Conservation (phyloP, 2,113 vertebrate genomes). For the Chaenogobius annularis region DNA sequence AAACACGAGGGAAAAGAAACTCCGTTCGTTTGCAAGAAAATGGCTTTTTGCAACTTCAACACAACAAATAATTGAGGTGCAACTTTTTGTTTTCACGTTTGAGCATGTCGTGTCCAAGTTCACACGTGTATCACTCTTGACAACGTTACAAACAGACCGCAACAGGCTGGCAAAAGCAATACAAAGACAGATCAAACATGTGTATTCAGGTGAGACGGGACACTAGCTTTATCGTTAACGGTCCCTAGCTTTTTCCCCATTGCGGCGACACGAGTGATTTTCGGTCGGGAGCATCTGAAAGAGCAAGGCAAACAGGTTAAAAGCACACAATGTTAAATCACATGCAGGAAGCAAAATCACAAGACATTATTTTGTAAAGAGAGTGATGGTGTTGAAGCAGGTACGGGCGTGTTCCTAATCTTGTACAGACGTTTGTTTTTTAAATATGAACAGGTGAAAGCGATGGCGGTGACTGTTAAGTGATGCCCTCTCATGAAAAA, state of each 20-base stretch:
- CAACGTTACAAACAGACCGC: slow-evolving; percentile 37
- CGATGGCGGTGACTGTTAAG: not conserved
- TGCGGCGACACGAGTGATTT: slow-evolving; percentile 74
- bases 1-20: slow-evolving; percentile 7
- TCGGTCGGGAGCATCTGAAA: slow-evolving; percentile 87
- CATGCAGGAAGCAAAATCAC: slow-evolving; percentile 54
- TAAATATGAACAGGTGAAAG: not conserved
- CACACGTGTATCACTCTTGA: slow-evolving; percentile 52
- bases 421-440: too few relatives aligned
- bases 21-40: too few relatives aligned
- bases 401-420: not conserved
- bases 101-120: slow-evolving; percentile 80
- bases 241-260: slow-evolving; percentile 75
- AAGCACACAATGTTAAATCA: slow-evolving; percentile 71
- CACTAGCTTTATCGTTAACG: slow-evolving; percentile 46
- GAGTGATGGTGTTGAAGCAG: slow-evolving; percentile 35
- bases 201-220: slow-evolving; percentile 34
- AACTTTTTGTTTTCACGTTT: too few relatives aligned
- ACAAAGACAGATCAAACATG: slow-evolving; percentile 45
- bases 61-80: slow-evolving; percentile 16
- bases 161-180: slow-evolving; percentile 37
- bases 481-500: not conserved
- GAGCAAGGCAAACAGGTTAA: slow-evolving; percentile 99
- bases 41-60: slow-evolving; percentile 4
- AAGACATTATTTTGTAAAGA: slow-evolving; percentile 25